Evolutionary conservation across 2,113 vertebrate species (phyloP).

Genomic region (Todiramphus saurophagus): DNA sequence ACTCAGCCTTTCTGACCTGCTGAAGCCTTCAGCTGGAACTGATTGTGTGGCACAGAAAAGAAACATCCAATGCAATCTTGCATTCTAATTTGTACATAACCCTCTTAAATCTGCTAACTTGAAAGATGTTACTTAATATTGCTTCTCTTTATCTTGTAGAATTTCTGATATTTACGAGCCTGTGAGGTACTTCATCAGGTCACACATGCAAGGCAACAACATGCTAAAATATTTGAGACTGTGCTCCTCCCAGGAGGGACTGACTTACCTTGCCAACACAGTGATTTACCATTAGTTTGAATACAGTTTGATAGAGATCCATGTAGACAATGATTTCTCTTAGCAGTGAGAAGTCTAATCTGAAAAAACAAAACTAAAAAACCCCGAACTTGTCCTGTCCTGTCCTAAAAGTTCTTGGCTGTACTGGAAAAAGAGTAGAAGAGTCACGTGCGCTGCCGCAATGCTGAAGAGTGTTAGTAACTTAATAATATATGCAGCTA

Average conservation of each 20-base stretch:
- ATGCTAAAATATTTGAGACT: background rate
- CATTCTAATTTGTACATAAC: background rate
- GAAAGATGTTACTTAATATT: background rate
- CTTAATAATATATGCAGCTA: background rate
- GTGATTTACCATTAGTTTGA: background rate
- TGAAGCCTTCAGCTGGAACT: background rate
- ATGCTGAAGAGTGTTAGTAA: background rate
- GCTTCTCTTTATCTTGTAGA: background rate
- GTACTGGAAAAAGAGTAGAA: background rate
- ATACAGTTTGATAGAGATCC: background rate
- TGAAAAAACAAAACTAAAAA: background rate
- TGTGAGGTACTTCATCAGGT: background rate
- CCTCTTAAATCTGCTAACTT: background rate
- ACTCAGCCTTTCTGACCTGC: background rate
- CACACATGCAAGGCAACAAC: background rate
- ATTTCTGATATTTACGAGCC: background rate
- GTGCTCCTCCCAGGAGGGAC: fast-evolving
- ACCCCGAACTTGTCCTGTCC: background rate
- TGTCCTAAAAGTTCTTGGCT: background rate
- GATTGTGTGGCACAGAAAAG: fast-evolving
- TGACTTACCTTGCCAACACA: background rate
- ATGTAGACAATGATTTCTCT: background rate
- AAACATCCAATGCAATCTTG: background rate
- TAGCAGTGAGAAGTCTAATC: background rate
- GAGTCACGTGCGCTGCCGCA: background rate